Evolutionary conservation across 2,113 vertebrate species (phyloP).

Genomic region (Fregata magnificens): DNA sequence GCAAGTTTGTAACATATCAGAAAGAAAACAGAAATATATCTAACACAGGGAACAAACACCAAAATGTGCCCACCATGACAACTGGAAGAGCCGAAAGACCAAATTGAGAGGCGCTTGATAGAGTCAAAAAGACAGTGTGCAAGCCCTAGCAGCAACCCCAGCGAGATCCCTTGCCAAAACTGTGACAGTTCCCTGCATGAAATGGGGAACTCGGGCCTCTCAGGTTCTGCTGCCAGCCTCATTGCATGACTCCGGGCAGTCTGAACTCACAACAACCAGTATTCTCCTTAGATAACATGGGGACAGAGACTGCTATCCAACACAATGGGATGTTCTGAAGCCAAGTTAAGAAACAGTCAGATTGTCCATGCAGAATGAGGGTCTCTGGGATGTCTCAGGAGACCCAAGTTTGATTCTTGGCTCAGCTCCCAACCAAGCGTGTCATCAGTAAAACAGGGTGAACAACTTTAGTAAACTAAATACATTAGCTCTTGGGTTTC

Average conservation of each 20-base stretch:
- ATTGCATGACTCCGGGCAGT: accelerated
- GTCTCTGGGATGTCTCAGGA: neutral
- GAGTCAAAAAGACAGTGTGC: neutral
- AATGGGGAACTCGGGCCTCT: neutral
- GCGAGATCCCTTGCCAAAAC: neutral
- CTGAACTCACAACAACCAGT: neutral
- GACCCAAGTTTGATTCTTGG: neutral
- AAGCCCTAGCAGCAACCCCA: neutral
- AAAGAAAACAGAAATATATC: neutral
- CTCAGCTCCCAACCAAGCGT: neutral
- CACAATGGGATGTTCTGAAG: neutral
- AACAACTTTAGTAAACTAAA: neutral
- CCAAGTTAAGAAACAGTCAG: neutral
- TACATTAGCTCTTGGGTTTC: neutral
- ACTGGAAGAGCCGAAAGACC: neutral
- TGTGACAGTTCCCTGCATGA: neutral
- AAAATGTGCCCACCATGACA: neutral
- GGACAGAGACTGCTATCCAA: neutral
- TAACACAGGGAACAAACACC: neutral
- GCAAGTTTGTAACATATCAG: neutral
- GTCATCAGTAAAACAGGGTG: neutral
- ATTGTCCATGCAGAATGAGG: neutral
- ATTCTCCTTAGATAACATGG: neutral
- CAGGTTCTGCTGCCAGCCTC: accelerated
- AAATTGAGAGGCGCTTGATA: neutral